phyloP scores from a whole-genome alignment of 2,113 vertebrate species.

The Carassius gibelio region DNA sequence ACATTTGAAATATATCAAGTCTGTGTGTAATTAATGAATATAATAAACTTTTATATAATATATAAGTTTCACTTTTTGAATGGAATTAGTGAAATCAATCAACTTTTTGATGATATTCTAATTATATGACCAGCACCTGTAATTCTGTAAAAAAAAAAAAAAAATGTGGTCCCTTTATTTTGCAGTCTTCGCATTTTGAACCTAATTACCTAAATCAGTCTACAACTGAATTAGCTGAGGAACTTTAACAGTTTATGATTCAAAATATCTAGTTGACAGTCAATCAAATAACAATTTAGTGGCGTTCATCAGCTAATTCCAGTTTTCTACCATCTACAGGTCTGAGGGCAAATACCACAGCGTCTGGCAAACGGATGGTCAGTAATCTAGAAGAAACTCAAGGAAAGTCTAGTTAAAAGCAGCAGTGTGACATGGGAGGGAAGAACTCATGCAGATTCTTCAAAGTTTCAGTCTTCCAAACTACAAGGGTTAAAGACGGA shows the following conservation, averaged over 20 bases:
- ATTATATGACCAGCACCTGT: too few species aligned
- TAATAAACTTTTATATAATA: too few species aligned
- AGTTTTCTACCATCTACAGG: conserved; percentile 55
- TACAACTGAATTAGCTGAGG: conserved; percentile 76
- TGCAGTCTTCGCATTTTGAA: conserved; percentile 7
- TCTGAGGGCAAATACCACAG: conserved; percentile 72
- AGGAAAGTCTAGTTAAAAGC: conserved; percentile 89
- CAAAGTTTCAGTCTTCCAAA: conserved; percentile 92
- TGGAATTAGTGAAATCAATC: too few species aligned
- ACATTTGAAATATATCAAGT: too few species aligned
- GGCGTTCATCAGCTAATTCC: conserved; percentile 36
- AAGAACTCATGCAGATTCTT: conserved; percentile 94
- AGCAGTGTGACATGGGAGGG: conserved; percentile 87
- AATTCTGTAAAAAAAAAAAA: too few species aligned
- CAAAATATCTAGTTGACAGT: background rate
- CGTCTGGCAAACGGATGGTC: conserved; percentile 74
- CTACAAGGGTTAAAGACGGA: conserved; percentile 90
- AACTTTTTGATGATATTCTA: too few species aligned
- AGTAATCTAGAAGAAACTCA: conserved; percentile 78
- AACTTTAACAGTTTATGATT: background rate
- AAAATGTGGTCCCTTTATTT: conserved; percentile 53
- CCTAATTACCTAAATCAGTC: conserved; percentile 68
- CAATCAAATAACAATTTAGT: conserved; percentile 49
- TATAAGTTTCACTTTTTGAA: too few species aligned
- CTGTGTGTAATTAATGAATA: too few species aligned